Conservation (phyloP, 2,888 invertebrate genomes). For the Trachelus stipa region DNA sequence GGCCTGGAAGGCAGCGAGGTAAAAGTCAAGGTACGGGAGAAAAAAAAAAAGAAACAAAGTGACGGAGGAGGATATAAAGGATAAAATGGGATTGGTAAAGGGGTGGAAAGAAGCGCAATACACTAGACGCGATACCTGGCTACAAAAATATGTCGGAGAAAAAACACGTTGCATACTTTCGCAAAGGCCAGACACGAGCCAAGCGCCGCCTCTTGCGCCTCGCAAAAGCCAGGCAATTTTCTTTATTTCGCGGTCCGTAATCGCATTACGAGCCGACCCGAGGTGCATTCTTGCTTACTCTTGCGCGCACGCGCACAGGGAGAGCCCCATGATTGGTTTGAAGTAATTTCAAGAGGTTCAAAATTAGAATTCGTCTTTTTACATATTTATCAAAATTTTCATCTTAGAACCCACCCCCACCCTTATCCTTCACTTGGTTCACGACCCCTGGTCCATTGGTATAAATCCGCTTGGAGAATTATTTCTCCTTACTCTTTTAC, state of each 20-base stretch:
- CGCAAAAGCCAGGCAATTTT: conserved; percentile 23
- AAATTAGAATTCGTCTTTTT: neutral
- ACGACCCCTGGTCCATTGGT: neutral
- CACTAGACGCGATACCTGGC: neutral
- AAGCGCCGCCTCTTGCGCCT: too few species aligned
- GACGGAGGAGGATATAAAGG: neutral
- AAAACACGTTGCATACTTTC: neutral
- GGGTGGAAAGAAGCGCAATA: neutral
- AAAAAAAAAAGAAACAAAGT: neutral
- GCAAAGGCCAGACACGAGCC: neutral
- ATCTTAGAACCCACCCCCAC: neutral
- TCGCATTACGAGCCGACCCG: conserved; percentile 13
- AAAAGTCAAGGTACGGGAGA: neutral
- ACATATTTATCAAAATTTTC: neutral
- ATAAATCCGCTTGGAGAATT: too few species aligned
- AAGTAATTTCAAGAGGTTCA: neutral
- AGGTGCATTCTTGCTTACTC: neutral
- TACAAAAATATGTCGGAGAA: neutral
- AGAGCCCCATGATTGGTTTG: neutral
- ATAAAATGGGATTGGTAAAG: neutral
- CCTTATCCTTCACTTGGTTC: neutral
- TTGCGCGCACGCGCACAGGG: neutral
- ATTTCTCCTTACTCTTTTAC: too few species aligned
- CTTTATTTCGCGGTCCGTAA: conserved; percentile 28
- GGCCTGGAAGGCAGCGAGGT: neutral